phyloP scores from a whole-genome alignment of 2,888 invertebrate species.

The Dasypogon diadema region DNA sequence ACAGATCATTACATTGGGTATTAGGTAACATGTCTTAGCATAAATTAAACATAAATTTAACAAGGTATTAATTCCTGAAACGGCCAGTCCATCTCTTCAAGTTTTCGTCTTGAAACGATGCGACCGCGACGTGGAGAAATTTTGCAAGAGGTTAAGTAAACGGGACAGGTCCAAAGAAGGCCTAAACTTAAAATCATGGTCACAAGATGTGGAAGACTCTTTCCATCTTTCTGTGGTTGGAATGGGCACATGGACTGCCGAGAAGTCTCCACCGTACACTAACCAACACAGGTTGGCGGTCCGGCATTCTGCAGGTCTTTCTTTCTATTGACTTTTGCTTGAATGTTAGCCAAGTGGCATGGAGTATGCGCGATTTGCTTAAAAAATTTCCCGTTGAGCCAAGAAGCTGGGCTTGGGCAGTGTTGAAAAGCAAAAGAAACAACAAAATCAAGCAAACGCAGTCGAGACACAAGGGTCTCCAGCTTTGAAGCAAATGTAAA shows the following conservation, averaged over 20 bases:
- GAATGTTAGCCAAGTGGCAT: constrained; percentile 19
- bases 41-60: constrained; percentile 49
- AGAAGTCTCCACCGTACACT: constrained; percentile 15
- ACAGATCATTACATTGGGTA: constrained; percentile 31
- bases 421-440: constrained; percentile 28
- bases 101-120: not conserved
- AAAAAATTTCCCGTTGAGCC: constrained; percentile 33
- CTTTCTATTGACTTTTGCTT: constrained; percentile 43
- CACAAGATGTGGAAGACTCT: constrained; percentile 27
- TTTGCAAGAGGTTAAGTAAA: constrained; percentile 37
- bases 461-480: constrained; percentile 11
- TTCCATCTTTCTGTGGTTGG: constrained; percentile 20
- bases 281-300: not conserved
- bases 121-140: constrained; percentile 45
- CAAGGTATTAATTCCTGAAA: constrained; percentile 43
- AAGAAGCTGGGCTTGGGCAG: constrained; percentile 25
- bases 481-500: constrained; percentile 1
- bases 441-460: not conserved
- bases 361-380: constrained; percentile 41
- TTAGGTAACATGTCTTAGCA: constrained; percentile 40
- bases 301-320: constrained; percentile 38
- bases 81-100: constrained; percentile 21
- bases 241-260: constrained; percentile 37
- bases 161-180: constrained; percentile 16
- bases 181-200: constrained; percentile 41